These are phyloP conservation scores for Capitulum mitella DNA, from an alignment of 2,888 invertebrate species.

Conservation along the genomic window DNA sequence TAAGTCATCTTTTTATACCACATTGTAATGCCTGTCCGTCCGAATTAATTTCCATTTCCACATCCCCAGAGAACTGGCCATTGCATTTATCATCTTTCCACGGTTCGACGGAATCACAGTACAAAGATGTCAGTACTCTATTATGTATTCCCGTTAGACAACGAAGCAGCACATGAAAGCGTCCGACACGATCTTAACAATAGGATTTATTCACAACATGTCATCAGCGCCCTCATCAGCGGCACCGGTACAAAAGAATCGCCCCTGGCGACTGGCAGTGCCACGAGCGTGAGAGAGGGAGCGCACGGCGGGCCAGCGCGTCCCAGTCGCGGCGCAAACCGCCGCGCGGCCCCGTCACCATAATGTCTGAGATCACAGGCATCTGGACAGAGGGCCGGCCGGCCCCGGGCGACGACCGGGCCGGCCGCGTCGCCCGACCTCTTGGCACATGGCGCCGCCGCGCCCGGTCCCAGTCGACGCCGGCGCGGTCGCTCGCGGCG, in stretches of 20 bases:
- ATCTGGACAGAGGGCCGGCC: background rate
- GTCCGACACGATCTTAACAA: background rate
- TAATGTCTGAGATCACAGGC: constrained; percentile 10
- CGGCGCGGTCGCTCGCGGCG: background rate
- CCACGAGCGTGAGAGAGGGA: background rate
- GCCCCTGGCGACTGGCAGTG: background rate
- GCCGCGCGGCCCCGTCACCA: too few relatives aligned
- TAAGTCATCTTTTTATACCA: too few relatives aligned
- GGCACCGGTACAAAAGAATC: background rate
- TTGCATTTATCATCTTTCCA: too few relatives aligned
- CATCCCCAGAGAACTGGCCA: too few relatives aligned
- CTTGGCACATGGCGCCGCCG: background rate
- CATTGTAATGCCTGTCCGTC: too few relatives aligned
- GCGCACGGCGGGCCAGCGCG: background rate
- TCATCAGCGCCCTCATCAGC: background rate
- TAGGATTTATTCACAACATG: background rate
- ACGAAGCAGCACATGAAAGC: background rate
- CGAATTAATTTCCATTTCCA: too few relatives aligned
- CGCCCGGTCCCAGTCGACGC: background rate
- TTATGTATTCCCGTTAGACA: too few relatives aligned
- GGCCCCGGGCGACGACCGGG: too few relatives aligned
- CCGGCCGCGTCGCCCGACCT: too few relatives aligned
- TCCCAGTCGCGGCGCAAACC: background rate
- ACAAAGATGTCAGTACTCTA: too few relatives aligned
- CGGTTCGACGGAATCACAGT: too few relatives aligned